These are phyloP conservation scores for Patiria miniata DNA, from an alignment of 35 echinoderm and acorn worm species.

Conservation along the genomic window DNA sequence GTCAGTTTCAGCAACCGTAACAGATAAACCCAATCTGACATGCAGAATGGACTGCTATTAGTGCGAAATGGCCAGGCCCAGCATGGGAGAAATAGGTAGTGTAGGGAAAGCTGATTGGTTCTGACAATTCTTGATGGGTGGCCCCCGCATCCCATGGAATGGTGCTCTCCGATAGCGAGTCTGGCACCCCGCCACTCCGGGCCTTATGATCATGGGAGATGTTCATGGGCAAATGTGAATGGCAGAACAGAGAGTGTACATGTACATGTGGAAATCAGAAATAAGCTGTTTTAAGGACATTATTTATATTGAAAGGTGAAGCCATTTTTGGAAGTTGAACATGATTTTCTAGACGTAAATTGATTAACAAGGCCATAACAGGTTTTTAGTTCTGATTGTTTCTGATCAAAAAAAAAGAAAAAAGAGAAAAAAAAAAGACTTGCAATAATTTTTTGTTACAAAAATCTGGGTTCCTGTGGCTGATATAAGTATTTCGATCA, in stretches of 20 bases:
- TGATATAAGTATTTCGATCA: background rate
- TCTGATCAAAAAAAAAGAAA: too few species aligned
- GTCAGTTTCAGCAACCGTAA: constrained; percentile 4
- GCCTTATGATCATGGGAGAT: constrained; percentile 6
- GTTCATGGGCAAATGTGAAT: background rate
- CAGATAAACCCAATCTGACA: background rate
- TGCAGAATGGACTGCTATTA: background rate
- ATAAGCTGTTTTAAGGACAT: too few species aligned
- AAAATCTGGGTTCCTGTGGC: too few species aligned
- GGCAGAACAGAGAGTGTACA: background rate
- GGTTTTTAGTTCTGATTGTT: too few species aligned
- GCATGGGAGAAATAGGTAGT: background rate
- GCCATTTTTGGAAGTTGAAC: too few species aligned
- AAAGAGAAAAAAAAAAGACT: too few species aligned
- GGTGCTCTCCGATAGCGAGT: background rate
- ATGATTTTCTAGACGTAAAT: too few species aligned
- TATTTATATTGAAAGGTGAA: too few species aligned
- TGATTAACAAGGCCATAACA: too few species aligned
- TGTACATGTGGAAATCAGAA: too few species aligned
- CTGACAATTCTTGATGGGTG: constrained; percentile 22
- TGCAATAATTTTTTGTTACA: too few species aligned
- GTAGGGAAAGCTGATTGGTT: background rate
- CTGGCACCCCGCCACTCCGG: constrained; percentile 14
- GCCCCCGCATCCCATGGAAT: background rate
- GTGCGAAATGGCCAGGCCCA: background rate